Evolutionary conservation across 2,113 vertebrate species (phyloP), one percentile per base, ranked within the genome.

Genomic region (Sylvia atricapilla): DNA sequence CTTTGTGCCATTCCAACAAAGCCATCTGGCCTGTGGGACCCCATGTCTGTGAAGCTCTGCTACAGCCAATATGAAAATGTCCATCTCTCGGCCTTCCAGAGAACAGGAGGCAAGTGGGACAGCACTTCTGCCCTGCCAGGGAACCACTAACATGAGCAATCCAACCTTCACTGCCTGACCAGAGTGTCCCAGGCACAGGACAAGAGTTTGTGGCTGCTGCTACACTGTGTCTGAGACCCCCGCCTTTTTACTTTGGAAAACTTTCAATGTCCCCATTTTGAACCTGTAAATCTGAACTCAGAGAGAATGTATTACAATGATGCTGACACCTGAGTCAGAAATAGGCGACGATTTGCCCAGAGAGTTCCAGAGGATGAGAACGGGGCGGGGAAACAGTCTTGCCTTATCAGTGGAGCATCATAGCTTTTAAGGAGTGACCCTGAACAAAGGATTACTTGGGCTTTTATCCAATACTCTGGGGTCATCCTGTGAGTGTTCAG

Each of bases 211-310:
- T 27, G 10, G 49, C 25, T 43, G 37, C n/a, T 20, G 13, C n/a
- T 41, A 31, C 7, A 6, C 17, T 0, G 0, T 0, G 3, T 35
- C 19, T 7, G 3, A 14, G 18, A 16, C 5, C 10, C 10, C 15
- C 0, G 0, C 1, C 3, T 44, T 50, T 70, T 63, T 23, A 33
- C 21, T 13, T 9, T 5, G 44, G n/a, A 16, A 80, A 86, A 52
- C 43, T 35, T 64, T 23, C 14, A 15, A 0, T 1, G 11, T 8
- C 37, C 49, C 24, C 0, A 0, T 15, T 73, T 62, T 46, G 27
- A 27, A 13, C 3, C 14, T 2, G 7, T 13, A 47, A 46, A 55
- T 21, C 72, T 9, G 31, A 49, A 12, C 20, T 39, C 27, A 9
- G 33, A 49, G 22, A 66, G 43, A n/a, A 23, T 2, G 9, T 13